Conservation (phyloP, 1,140 invertebrate genomes). For the Melipona quadrifasciata region DNA sequence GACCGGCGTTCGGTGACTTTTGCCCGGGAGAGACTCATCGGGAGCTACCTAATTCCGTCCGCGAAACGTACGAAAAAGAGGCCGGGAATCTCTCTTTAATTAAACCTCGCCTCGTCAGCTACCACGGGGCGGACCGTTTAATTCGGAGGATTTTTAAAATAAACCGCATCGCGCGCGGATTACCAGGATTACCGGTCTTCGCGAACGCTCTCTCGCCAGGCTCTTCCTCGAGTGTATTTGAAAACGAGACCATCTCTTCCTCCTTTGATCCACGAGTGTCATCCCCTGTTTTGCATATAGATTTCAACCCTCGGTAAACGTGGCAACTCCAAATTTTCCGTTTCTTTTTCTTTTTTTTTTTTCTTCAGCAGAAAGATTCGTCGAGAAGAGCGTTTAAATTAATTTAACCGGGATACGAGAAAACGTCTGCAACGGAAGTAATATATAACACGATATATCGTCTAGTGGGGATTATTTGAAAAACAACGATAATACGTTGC, state of each 20-base stretch:
- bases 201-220: not conserved
- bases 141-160: constrained; percentile 25
- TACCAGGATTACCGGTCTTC: not conserved
- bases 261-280: not conserved
- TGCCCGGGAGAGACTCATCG: not conserved
- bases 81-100: constrained; percentile 34
- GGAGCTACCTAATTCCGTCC: constrained; percentile 5
- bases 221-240: not conserved
- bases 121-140: constrained; percentile 3
- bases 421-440: not conserved
- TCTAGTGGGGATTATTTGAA: not conserved
- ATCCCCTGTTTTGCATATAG: not conserved
- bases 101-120: constrained; percentile 2
- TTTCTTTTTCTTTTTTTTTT: no score
- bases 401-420: not conserved
- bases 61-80: not conserved
- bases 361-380: no score
- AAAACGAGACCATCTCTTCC: no score
- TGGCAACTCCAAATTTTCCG: no score
- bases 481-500: not conserved
- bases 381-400: not conserved
- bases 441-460: not conserved
- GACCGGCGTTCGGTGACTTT: not conserved
- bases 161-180: constrained; percentile 16
- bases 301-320: not conserved